Percentiles rank a stretch among this genome's conserved stretches.
Conservation (phyloP, 2,113 vertebrate species). For the Larimichthys crocea region DNA sequence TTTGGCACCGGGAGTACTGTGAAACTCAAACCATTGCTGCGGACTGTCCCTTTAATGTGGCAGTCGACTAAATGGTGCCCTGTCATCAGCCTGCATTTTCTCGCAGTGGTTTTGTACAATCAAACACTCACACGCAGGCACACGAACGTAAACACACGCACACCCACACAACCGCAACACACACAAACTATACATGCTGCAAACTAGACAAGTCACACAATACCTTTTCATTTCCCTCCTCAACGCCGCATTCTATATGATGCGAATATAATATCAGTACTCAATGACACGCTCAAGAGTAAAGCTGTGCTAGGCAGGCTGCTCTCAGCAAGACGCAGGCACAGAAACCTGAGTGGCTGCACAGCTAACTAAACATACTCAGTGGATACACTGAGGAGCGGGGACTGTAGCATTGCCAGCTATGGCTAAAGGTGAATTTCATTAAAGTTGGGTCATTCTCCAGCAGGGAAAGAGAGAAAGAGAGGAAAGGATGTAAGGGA, state of each 20-base stretch:
- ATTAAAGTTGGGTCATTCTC: conserved; percentile 57
- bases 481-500: conserved; percentile 11
- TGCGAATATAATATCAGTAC: conserved; percentile 4
- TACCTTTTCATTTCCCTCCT: conserved; percentile 33
- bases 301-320: conserved; percentile 4
- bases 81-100: conserved; percentile 72
- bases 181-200: conserved; percentile 39
- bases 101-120: conserved; percentile 69
- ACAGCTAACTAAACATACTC: conserved; percentile 70
- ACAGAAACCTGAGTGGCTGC: conserved; percentile 59
- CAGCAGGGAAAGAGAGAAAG: conserved; percentile 22
- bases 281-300: conserved; percentile 1
- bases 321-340: conserved; percentile 35
- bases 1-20: conserved; percentile 65
- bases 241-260: conserved; percentile 15
- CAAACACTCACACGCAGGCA: conserved; percentile 67
- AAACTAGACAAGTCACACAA: conserved; percentile 29
- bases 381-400: conserved; percentile 33
- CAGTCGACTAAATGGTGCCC: conserved; percentile 62
- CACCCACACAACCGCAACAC: conserved; percentile 62
- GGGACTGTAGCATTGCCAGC: conserved; percentile 45
- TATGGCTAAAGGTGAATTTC: conserved; percentile 62
- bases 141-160: conserved; percentile 62
- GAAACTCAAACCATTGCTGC: conserved; percentile 66
- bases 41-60: conserved; percentile 78